phyloP scores from a whole-genome alignment of 1,140 invertebrate species.

The Augochlora pura region DNA sequence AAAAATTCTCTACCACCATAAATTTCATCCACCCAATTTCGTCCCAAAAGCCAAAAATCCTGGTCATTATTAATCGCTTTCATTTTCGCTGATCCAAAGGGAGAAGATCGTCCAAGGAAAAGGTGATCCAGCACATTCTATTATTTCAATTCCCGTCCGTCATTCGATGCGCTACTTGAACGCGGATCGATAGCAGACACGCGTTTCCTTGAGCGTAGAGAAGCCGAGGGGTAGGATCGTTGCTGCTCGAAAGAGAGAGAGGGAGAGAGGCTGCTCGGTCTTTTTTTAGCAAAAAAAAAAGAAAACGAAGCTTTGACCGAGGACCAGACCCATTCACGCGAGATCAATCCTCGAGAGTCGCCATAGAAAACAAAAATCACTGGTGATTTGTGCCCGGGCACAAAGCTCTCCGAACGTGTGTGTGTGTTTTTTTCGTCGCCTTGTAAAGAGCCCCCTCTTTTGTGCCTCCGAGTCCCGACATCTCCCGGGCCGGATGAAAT shows the following conservation, averaged over 20 bases:
- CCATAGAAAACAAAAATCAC: not conserved
- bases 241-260: too few species aligned
- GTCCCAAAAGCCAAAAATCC: too few species aligned
- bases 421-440: too few species aligned
- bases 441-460: too few species aligned
- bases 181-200: not conserved
- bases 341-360: not conserved
- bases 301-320: not conserved
- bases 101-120: not conserved
- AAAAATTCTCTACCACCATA: too few species aligned
- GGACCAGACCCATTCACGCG: not conserved
- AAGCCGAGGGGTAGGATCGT: too few species aligned
- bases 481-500: too few species aligned
- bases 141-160: not conserved
- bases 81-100: not conserved
- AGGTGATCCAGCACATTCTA: not conserved
- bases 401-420: too few species aligned
- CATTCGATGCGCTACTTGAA: not conserved
- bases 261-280: not conserved
- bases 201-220: not conserved
- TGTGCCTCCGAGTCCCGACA: too few species aligned
- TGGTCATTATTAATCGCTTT: too few species aligned
- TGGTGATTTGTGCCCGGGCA: not conserved
- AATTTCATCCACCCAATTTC: too few species aligned
- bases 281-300: too few species aligned